phyloP scores from a whole-genome alignment of 53 echinoderm and acorn worm genomes.

The Actinopyga echinites region DNA sequence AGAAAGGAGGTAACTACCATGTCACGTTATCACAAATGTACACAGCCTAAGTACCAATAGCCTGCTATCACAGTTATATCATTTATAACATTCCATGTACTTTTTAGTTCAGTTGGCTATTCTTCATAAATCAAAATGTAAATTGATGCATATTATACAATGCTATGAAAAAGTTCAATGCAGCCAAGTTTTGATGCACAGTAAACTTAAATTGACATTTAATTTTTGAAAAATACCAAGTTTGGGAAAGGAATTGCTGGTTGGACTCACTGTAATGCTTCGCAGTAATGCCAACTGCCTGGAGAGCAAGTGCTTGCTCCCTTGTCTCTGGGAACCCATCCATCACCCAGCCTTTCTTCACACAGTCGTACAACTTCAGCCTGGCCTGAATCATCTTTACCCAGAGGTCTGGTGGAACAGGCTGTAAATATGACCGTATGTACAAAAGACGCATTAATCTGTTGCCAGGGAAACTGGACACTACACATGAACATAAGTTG shows the following conservation, averaged over 20 bases:
- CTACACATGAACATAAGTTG: no score
- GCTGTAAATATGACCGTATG: slow-evolving; percentile 4
- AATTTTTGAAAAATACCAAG: not conserved
- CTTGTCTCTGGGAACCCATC: slow-evolving; percentile 93
- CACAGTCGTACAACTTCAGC: slow-evolving; percentile 91
- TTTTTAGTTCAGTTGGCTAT: no score
- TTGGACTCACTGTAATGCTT: slow-evolving; percentile 84
- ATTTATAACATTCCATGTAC: no score
- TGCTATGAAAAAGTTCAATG: not conserved
- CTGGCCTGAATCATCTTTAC: slow-evolving; percentile 80
- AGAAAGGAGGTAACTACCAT: no score
- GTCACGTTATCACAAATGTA: no score
- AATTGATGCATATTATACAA: no score
- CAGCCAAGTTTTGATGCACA: not conserved
- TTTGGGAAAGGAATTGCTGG: not conserved
- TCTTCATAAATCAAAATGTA: no score
- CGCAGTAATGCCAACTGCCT: slow-evolving; percentile 82
- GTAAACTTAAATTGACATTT: no score
- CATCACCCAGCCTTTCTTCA: slow-evolving; percentile 94
- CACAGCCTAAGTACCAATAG: no score
- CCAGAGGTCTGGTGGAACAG: slow-evolving; percentile 81
- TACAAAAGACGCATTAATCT: no score
- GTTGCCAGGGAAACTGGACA: no score
- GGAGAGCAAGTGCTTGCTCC: slow-evolving; percentile 90
- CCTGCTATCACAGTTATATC: no score